phyloP scores from a whole-genome alignment of 1,140 invertebrate species.

The Drosophila burlai region DNA sequence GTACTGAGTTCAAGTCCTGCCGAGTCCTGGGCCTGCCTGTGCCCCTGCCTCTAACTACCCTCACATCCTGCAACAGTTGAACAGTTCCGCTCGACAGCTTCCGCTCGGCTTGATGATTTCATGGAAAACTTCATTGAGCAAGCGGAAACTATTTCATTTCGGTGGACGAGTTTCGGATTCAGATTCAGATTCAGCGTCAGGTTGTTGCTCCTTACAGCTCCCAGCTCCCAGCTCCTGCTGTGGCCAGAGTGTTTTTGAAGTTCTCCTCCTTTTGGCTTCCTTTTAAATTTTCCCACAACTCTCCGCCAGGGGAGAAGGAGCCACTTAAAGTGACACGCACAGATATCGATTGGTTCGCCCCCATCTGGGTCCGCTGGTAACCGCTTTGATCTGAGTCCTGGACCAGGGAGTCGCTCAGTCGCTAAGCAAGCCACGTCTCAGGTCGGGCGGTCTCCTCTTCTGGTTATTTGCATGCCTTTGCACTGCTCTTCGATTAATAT shows the following conservation, averaged over 20 bases:
- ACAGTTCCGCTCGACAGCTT: constrained; percentile 80
- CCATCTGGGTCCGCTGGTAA: constrained; percentile 23
- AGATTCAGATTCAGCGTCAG: constrained; percentile 10
- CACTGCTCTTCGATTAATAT: constrained; percentile 83
- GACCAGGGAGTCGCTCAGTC: constrained; percentile 8
- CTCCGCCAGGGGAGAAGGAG: background rate
- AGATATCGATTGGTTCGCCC: constrained; percentile 39
- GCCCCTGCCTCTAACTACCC: background rate
- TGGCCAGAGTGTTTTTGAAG: constrained; percentile 66
- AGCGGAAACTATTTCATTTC: constrained; percentile 83
- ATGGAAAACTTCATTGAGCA: constrained; percentile 82
- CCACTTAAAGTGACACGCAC: constrained; percentile 63
- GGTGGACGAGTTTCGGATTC: constrained; percentile 32
- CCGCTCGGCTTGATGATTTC: constrained; percentile 82
- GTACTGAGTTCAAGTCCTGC: background rate
- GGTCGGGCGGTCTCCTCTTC: constrained; percentile 44
- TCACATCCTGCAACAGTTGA: constrained; percentile 66
- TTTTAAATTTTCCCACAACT: constrained; percentile 36
- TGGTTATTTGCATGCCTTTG: constrained; percentile 81
- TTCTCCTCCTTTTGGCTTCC: constrained; percentile 41
- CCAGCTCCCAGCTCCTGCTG: background rate
- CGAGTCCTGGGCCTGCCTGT: constrained; percentile 4
- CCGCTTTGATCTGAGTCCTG: constrained; percentile 44
- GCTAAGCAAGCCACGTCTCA: constrained; percentile 44
- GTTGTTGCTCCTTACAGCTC: constrained; percentile 21